Percentiles rank a stretch among this genome's conserved stretches.
phyloP scores from a whole-genome alignment of 2,888 invertebrate genomes.

The Hyppa rectilinea region DNA sequence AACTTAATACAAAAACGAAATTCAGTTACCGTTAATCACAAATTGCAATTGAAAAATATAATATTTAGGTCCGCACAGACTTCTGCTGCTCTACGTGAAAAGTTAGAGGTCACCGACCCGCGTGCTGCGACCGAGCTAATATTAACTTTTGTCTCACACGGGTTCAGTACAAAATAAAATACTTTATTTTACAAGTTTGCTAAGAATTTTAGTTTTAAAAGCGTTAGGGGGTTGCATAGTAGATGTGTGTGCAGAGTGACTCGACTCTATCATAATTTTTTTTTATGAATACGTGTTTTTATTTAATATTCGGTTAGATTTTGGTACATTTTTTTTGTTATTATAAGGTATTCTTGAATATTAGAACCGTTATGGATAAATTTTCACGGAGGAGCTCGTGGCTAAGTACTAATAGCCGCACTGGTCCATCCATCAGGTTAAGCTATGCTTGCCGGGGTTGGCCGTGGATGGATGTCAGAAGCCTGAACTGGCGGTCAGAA shows the following conservation, averaged over 20 bases:
- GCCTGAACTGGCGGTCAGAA: no score
- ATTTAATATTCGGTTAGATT: slow-evolving; percentile 6
- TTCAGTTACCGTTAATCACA: slow-evolving; percentile 37
- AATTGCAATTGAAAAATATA: slow-evolving; percentile 52
- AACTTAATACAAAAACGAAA: slow-evolving; percentile 24
- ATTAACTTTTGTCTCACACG: slow-evolving; percentile 45
- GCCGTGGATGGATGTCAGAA: no score
- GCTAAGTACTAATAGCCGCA: no score
- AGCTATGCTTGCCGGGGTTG: no score
- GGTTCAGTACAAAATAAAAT: slow-evolving; percentile 58
- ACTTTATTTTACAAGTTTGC: slow-evolving; percentile 27
- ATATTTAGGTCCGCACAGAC: slow-evolving; percentile 49
- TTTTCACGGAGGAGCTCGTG: no score
- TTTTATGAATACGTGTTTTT: background rate
- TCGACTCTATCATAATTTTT: background rate
- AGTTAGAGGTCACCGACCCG: slow-evolving; percentile 49
- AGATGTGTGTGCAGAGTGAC: background rate
- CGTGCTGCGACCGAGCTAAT: slow-evolving; percentile 37
- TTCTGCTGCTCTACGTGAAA: slow-evolving; percentile 25
- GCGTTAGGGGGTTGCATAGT: background rate
- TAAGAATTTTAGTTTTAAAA: slow-evolving; percentile 31
- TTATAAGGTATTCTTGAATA: background rate
- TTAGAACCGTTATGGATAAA: background rate
- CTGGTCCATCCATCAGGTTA: no score
- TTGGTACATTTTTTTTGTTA: background rate